Evolutionary conservation across 2,797 vertebrate species (phyloP).

Genomic region (Tauraco hartlaubi): DNA sequence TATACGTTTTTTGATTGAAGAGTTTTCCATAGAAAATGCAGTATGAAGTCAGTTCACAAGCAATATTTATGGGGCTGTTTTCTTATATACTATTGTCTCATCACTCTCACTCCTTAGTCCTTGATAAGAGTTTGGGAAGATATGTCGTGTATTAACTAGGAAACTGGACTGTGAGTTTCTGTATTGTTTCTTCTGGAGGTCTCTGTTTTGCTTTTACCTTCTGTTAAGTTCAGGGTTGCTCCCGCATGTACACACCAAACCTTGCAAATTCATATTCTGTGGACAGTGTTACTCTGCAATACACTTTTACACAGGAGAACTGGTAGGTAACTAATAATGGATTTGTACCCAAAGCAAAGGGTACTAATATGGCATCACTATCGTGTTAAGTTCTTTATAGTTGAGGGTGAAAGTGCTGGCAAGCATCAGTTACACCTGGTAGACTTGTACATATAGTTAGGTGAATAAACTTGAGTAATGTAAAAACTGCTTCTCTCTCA

Average conservation of each 20-base stretch:
- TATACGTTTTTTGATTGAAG: neutral
- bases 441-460: neutral
- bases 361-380: neutral
- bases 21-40: neutral
- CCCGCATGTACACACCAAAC: neutral
- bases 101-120: neutral
- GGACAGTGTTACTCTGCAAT: neutral
- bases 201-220: neutral
- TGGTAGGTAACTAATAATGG: neutral
- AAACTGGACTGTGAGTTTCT: neutral
- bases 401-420: neutral
- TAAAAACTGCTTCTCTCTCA: neutral
- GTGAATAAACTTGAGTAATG: accelerated
- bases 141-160: neutral
- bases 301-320: neutral
- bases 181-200: neutral
- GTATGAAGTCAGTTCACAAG: neutral
- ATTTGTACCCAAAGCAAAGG: neutral
- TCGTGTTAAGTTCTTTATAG: neutral
- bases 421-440: neutral
- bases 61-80: neutral
- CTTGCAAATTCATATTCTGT: neutral
- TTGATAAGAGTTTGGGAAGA: neutral
- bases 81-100: neutral
- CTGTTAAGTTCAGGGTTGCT: neutral